Percentiles rank a stretch among this genome's conserved stretches.
phyloP scores from a whole-genome alignment of 2,797 vertebrate genomes.

The Tarsius wallacei region DNA sequence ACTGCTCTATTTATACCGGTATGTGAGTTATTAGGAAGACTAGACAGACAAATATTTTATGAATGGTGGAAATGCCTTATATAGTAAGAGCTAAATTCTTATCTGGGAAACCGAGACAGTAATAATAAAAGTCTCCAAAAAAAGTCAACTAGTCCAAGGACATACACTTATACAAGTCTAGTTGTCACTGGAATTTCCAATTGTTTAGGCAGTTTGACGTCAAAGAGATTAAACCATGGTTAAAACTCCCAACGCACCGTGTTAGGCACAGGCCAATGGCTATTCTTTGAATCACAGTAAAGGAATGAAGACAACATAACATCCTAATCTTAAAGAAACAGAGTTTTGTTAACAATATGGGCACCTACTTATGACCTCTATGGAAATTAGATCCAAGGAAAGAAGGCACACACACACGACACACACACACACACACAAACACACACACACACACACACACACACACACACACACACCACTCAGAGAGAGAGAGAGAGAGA shows the following conservation, averaged over 20 bases:
- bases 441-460: neutral
- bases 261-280: neutral
- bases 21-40: conserved; percentile 14
- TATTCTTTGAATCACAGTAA: neutral
- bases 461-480: neutral
- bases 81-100: neutral
- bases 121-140: neutral
- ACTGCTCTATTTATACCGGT: neutral
- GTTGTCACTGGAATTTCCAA: neutral
- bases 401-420: no score
- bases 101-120: conserved; percentile 45
- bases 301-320: neutral
- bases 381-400: neutral
- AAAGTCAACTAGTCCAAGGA: neutral
- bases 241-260: neutral
- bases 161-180: neutral
- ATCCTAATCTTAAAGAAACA: neutral
- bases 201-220: neutral
- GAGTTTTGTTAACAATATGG: neutral
- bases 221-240: neutral
- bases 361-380: neutral
- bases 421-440: neutral
- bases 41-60: neutral
- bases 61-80: neutral
- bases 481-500: neutral